Evolutionary conservation across 2,888 invertebrate species (phyloP), one percentile per base, ranked within the genome.

Genomic region (Calephelis perditalis): DNA sequence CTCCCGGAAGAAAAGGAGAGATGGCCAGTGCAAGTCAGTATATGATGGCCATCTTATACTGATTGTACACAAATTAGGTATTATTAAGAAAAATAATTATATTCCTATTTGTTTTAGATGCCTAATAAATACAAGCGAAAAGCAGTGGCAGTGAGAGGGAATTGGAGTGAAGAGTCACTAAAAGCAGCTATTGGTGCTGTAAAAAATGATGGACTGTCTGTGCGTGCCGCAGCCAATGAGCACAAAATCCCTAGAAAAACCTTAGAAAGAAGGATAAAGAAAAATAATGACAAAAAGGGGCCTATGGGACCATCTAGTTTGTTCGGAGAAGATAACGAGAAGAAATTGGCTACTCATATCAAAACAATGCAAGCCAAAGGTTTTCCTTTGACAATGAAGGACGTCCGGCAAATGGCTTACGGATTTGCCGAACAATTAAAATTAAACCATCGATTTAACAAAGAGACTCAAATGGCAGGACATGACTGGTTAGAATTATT

Each of bases 301-400:
- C 56, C 56, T 8, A 60, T 60, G 60, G 56, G 60, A 60, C 60
- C 55, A 60, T 11, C 60, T 56, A 26, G 46, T 60, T 60, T 56
- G 56, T 60, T 56, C 56, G 11, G 55, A 60, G 46, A 56, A 60
- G 36, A 56, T 36, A 55, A 60, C 37, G 37, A 54, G 52, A 59
- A 59, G 52, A 49, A 54, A 59, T 59, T 59, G 58, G 58, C 47
- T 35, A 52, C 26, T 47, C 47, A 26, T 46, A 58, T 58, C n/a
- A 58, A 58, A 58, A 59, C 52, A 12, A 59, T 44, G 59, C 52
- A 54, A 54, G 44, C 9, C 9, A 44, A 11, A 44, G 44, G 6
- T 9, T 44, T 44, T 44, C 44, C 44, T 10, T 44, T 44, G 11
- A n/a, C n/a, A n/a, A n/a, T n/a, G n/a, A n/a, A n/a, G n/a, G n/a